Evolutionary conservation across 2,113 vertebrate genomes (phyloP).

Genomic region (Lates calcarifer): DNA sequence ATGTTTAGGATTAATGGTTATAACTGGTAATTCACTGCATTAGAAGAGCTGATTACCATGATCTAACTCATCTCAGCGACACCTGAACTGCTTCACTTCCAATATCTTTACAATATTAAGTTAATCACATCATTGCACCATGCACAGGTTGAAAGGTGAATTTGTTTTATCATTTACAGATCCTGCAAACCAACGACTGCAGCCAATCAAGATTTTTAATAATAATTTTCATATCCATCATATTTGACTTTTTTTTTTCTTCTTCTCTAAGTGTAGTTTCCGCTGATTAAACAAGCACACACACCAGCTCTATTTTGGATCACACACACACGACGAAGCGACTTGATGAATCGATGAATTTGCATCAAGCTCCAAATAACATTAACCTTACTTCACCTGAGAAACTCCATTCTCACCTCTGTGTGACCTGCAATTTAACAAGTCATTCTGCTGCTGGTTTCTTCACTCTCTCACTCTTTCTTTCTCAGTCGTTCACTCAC

Average conservation of each 20-base stretch:
- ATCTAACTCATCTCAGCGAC: not conserved
- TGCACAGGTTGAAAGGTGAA: not conserved
- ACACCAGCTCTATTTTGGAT: not conserved
- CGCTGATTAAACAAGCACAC: conserved; percentile 1
- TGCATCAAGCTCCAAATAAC: conserved; percentile 36
- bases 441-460: conserved; percentile 33
- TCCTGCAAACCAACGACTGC: not conserved
- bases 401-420: conserved; percentile 60
- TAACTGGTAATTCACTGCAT: not conserved
- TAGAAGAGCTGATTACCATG: not conserved
- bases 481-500: conserved; percentile 11
- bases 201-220: not conserved
- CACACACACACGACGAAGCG: not conserved
- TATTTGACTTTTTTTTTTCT: not conserved
- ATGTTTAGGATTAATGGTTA: not conserved
- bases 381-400: conserved; percentile 64
- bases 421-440: conserved; percentile 62
- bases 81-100: not conserved
- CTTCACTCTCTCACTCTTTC: conserved; percentile 14
- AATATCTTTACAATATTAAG: not conserved
- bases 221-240: not conserved
- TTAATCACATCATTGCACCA: not conserved
- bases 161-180: not conserved
- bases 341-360: conserved; percentile 43
- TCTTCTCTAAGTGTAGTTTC: not conserved